A percentile compares a stretch with the other conserved stretches of the same genome.
Evolutionary conservation across 2,113 vertebrate species (phyloP).

Genomic region (Sinocyclocheilus maitianheensis): DNA sequence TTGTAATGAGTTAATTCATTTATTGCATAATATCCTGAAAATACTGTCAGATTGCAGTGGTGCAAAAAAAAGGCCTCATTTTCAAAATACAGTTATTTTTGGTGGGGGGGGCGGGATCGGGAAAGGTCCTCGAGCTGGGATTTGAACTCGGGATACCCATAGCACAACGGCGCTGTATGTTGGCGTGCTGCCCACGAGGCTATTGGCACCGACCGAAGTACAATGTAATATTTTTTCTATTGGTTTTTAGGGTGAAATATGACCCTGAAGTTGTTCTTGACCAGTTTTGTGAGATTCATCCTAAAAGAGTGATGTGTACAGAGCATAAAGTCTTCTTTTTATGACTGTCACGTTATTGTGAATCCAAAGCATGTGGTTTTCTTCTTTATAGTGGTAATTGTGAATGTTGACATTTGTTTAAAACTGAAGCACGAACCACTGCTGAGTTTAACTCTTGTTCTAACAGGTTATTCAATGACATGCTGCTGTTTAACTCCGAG

Average conservation of each 20-base stretch:
- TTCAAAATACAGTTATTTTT: background rate
- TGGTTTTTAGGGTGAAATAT: background rate
- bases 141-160: no score
- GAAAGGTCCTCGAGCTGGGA: no score
- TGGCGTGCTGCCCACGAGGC: no score
- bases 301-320: background rate
- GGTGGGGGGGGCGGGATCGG: no score
- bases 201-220: no score
- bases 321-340: background rate
- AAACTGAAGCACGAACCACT: background rate
- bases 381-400: background rate
- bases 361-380: background rate
- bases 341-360: background rate
- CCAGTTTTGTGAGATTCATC: background rate
- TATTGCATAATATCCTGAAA: background rate
- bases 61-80: background rate
- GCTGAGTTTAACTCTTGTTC: constrained; percentile 43
- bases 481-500: constrained; percentile 85
- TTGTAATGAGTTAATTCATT: background rate
- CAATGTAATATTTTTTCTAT: background rate
- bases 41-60: background rate
- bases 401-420: background rate
- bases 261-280: background rate
- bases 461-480: constrained; percentile 89
- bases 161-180: no score